Conservation (phyloP, 2,113 vertebrate species). For the Bambusicola thoracicus region DNA sequence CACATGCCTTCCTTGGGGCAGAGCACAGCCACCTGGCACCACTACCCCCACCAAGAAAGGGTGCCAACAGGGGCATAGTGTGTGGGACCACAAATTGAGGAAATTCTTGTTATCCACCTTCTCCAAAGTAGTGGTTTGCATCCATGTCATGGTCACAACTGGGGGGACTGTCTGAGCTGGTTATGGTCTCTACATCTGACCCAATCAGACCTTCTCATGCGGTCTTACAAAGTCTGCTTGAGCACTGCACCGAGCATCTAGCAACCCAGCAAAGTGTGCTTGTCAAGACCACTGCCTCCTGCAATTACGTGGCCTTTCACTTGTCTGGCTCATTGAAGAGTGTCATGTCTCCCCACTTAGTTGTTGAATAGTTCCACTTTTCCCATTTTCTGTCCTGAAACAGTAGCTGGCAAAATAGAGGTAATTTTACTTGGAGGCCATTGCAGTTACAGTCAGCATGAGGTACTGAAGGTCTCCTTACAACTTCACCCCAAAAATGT, state of each 20-base stretch:
- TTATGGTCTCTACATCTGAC: neutral
- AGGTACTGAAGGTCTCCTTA: neutral
- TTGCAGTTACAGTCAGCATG: neutral
- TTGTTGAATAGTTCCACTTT: neutral
- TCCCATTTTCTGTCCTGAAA: neutral
- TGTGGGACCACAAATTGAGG: neutral
- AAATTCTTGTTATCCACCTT: neutral
- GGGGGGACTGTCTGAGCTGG: fast-evolving
- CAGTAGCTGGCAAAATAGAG: neutral
- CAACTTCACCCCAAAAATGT: neutral
- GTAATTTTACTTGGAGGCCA: neutral
- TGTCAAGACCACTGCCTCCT: neutral
- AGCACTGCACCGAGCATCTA: neutral
- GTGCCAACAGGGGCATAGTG: neutral
- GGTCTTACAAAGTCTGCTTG: neutral
- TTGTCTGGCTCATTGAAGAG: neutral
- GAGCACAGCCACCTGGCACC: neutral
- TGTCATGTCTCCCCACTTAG: neutral
- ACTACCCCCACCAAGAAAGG: neutral
- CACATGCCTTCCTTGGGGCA: neutral
- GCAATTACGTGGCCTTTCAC: neutral
- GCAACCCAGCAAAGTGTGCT: too few relatives aligned
- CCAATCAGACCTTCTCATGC: neutral
- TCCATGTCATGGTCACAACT: too few relatives aligned
- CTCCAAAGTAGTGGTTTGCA: neutral